Evolutionary conservation across 2,888 invertebrate genomes (phyloP), one percentile per base, ranked within the genome.

Genomic region (Dysmachus trigonus): DNA sequence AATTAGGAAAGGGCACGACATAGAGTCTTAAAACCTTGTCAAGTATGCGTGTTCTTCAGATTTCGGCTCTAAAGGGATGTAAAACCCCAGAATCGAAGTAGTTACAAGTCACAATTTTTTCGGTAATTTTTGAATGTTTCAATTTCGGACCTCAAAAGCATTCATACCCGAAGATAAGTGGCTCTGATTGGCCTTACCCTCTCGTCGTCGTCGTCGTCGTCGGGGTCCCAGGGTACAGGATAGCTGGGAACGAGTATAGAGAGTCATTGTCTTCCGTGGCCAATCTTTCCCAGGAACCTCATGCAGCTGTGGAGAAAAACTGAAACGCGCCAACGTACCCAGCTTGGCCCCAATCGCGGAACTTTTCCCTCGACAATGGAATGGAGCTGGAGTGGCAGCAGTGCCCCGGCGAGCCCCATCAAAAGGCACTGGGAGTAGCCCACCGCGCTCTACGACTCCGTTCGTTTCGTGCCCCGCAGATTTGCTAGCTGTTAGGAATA

Each of bases 331-430:
- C 31, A 35, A 81, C 27, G 33, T 81, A 22, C 33, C 62, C 33
- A 13, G 81, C 18, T 62, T 81, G 81, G 33, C 81, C 81, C 81
- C 81, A 81, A 81, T 81, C 62, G 81, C 62, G 81, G 35, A 53
- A 81, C 81, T 53, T 81, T 81, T 81, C 81, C 81, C 53, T 81
- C 81, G 53, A 81, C 81, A 81, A 81, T 81, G 81, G 81, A 81
- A 81, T 62, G 33, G 81, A 81, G 62, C 47, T 27, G 31, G 27
- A 35, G 73, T 33, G 73, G 31, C 73, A 10, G 53, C 51, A 22
- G 53, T n/a, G n/a, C 22, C 18, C 6, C 22, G 53, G 10, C 53
- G 53, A 53, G 62, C 62, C 62, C 33, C 33, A 22, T 47, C 77
- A 41, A 81, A 79, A 81, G 81, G 81, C 81, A 81, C 81, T 81